Conservation (phyloP, 2,888 invertebrate species). For the Eupsilia transversa region DNA sequence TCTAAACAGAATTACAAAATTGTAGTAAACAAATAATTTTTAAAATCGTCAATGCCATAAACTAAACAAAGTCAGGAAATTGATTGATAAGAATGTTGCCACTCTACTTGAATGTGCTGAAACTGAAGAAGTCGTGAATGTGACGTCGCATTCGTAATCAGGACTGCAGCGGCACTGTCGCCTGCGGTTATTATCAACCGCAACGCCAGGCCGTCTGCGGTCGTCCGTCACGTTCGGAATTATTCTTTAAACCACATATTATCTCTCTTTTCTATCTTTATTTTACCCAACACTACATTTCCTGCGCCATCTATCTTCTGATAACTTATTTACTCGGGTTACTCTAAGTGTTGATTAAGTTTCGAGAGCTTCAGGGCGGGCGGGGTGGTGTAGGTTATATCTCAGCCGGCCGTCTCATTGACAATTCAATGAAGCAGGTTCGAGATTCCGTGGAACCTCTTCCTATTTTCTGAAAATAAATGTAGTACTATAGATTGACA, state of each 20-base stretch:
- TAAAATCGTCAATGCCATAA: too few relatives aligned
- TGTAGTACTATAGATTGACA: background rate
- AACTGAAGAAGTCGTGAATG: background rate
- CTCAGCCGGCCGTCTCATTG: slow-evolving; percentile 53
- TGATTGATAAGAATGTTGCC: too few relatives aligned
- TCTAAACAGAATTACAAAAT: too few relatives aligned
- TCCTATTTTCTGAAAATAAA: slow-evolving; percentile 11
- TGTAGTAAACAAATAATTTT: too few relatives aligned
- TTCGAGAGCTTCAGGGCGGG: slow-evolving; percentile 6
- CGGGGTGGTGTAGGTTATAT: slow-evolving; percentile 34
- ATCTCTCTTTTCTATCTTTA: background rate
- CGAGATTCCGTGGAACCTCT: slow-evolving; percentile 6
- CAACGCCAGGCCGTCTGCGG: background rate
- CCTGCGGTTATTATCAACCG: background rate
- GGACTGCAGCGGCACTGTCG: too few relatives aligned
- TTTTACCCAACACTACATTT: slow-evolving; percentile 11
- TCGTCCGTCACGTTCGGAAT: background rate
- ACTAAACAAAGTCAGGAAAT: too few relatives aligned
- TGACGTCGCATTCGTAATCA: background rate
- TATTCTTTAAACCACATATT: background rate
- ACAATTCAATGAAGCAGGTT: slow-evolving; percentile 55
- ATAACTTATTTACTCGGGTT: slow-evolving; percentile 50
- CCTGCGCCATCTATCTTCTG: slow-evolving; percentile 14
- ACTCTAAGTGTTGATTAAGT: slow-evolving; percentile 40
- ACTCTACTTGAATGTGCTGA: too few relatives aligned